These are phyloP conservation scores for Hydrozoanthus gracilis DNA, from an alignment of 92 coral and sea anemone genomes.

Conservation along the genomic window DNA sequence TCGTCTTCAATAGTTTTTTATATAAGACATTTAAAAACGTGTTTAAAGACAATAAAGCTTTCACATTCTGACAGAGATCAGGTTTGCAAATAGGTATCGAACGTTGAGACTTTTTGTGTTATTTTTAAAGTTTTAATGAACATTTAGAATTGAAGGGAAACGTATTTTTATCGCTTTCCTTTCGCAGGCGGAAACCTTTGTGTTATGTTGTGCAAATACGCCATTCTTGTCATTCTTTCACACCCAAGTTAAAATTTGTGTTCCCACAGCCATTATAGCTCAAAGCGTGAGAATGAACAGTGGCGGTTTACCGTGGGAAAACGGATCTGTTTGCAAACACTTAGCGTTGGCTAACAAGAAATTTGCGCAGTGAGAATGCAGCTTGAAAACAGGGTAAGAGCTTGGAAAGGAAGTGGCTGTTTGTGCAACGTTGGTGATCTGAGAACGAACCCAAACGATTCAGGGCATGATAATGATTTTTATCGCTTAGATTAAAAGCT, in stretches of 20 bases:
- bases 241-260: constrained; percentile 25
- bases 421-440: constrained; percentile 29
- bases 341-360: constrained; percentile 5
- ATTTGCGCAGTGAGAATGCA: background rate
- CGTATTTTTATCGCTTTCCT: background rate
- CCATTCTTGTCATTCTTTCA: constrained; percentile 38
- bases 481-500: constrained; percentile 30
- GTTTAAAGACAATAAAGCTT: background rate
- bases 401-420: background rate
- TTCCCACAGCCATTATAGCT: constrained; percentile 32
- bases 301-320: constrained; percentile 42
- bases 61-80: background rate
- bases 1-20: background rate
- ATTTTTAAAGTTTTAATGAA: background rate
- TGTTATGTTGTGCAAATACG: constrained; percentile 31
- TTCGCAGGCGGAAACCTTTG: constrained; percentile 26
- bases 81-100: background rate
- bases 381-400: background rate
- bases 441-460: background rate
- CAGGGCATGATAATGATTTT: background rate
- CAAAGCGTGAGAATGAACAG: constrained; percentile 40
- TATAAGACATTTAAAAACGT: background rate
- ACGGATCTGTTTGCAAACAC: constrained; percentile 26
- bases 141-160: background rate
- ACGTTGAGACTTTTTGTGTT: constrained; percentile 5